Conservation (phyloP, 2,797 vertebrate species). For the Paramormyrops hopkinsi region DNA sequence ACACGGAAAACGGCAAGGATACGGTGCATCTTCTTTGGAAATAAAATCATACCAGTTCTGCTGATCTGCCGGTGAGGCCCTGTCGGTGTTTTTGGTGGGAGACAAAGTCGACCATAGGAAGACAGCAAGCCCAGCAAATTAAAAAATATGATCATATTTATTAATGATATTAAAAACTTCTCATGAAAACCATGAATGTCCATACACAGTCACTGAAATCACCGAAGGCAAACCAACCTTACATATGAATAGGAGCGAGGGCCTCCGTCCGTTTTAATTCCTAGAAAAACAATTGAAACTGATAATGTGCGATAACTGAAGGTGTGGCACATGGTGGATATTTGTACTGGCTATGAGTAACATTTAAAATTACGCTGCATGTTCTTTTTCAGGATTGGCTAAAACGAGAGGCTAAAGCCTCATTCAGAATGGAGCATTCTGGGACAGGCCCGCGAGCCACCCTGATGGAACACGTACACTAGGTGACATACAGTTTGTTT, state of each 20-base stretch:
- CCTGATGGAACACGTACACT: not conserved
- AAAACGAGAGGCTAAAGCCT: not conserved
- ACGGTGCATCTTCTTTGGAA: not conserved
- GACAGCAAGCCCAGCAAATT: conserved; percentile 38
- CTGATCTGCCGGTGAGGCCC: not conserved
- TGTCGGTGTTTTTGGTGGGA: not conserved
- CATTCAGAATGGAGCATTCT: not conserved
- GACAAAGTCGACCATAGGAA: not conserved
- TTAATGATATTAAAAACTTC: conserved; percentile 52
- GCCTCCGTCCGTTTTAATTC: conserved; percentile 1
- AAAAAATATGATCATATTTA: conserved; percentile 42
- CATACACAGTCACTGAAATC: conserved; percentile 31
- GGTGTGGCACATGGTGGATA: not conserved
- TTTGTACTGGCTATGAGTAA: not conserved
- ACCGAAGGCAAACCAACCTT: conserved; percentile 28
- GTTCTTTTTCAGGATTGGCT: not conserved
- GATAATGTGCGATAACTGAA: not conserved
- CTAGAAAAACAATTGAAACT: conserved; percentile 11
- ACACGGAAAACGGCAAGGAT: not conserved
- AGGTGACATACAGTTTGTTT: not conserved
- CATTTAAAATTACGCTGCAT: not conserved
- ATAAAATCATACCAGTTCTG: not conserved
- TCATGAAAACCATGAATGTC: conserved; percentile 39
- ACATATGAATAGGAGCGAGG: conserved; percentile 27
- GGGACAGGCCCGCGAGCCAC: not conserved